Evolutionary conservation across 2,113 vertebrate genomes (phyloP), one percentile per base, ranked within the genome.

Genomic region (Phalacrocorax aristotelis): DNA sequence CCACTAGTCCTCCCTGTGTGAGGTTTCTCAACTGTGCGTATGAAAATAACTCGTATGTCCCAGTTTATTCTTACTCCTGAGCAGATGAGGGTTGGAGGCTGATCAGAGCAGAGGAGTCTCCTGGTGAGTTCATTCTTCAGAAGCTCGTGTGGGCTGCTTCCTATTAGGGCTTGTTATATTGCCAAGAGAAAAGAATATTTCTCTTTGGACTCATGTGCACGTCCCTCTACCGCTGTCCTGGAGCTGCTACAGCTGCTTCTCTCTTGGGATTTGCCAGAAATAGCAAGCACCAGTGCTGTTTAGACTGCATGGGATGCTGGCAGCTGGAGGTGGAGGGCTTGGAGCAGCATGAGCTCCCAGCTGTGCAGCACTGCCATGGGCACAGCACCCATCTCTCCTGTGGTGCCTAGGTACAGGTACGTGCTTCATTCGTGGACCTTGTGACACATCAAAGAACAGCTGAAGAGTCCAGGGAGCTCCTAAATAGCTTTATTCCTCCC

Each of bases 61-160:
- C 61, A 75, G 90, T 94, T 97, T 95, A 78, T 96, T 95, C 84
- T 93, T 97, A 92, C 94, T 95, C 90, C 81, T 83, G 60, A 84
- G 90, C 15, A 36, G 97, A 95, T 93, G 92, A 95, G 66, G 83
- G 64, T 57, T 97, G 95, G 94, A 97, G 72, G 74, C 95, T 2
- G 96, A 97, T 96, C 88, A 96, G 95, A 97, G 94, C 83, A 42
- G 86, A 90, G 75, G 42, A 87, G 30, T 57, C 86, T 91, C 95
- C 95, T 93, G 90, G 89, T 89, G 92, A 95, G 81, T 91, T 90
- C 52, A 69, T 93, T 95, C 95, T 97, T 95, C 94, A 93, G 94
- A 96, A 87, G 83, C 92, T 91, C 4, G 12, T 40, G 44, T 57
- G 40, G 92, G 60, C 96, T 97, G 96, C 72, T 96, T 95, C 96